Base-by-base conservation (phyloP, 1,140 invertebrate genomes). In the Drosophila lacteicornis region DNA sequence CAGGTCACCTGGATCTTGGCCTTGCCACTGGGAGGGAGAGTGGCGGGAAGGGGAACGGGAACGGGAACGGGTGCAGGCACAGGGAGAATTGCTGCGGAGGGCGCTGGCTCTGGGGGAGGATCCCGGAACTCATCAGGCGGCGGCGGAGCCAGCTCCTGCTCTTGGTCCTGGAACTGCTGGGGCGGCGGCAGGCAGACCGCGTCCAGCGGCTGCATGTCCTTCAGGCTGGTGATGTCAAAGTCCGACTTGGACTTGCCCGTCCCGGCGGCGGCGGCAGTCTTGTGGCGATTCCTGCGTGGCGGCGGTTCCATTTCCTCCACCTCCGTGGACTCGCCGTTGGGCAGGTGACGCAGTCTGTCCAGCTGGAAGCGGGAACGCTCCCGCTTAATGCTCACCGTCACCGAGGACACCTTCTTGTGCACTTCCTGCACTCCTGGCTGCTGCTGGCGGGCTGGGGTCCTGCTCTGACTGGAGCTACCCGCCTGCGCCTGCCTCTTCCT, bases 111-210 rank as follows among this genome's bases (percentile, higher is more conserved):
- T 27, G 74, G 75, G 33, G 93, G 93, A 2, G 94, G 94, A 80
- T 95, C 95, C 0, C 95, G 92, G 88, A 96, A 96, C 79, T 95
- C 95, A 81, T 96, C 96, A 0, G 96, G 96, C 11, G 95, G 95
- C 4, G 95, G 95, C 11, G 94, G 94, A 17, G 83, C 83, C n/a
- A 88, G 60, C 13, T 85, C 82, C 49, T 79, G 82, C n/a, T 96
- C 95, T 19, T 79, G 76, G 93, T 97, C 97, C 91, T 96, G 95
- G 80, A 97, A 97, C 93, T 97, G 96, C 80, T 97, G 96, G 0
- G 97, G 97, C 2, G 97, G 97, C 9, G 96, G 96, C 25, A 96
- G 91, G 25, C 95, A 94, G 7, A 97, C 94, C 83, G 97, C 96
- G 87, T 97, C 96, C 82, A 96, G 96, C 15, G 95, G 94, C 81